phyloP scores from a whole-genome alignment of 2,888 invertebrate genomes.

The Melieria picta region DNA sequence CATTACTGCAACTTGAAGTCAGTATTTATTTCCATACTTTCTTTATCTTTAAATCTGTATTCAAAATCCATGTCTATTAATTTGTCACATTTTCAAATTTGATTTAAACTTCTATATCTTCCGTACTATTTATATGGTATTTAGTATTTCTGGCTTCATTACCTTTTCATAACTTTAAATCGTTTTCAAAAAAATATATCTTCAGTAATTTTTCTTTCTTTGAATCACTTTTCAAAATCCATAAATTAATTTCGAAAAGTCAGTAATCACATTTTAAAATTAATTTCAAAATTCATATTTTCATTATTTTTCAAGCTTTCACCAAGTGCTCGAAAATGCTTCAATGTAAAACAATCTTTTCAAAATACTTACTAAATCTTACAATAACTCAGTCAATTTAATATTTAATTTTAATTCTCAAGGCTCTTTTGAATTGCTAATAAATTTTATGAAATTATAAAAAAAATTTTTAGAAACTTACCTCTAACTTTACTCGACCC shows the following conservation, averaged over 20 bases:
- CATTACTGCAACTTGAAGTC: too few species aligned
- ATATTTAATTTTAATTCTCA: background rate
- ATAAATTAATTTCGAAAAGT: too few species aligned
- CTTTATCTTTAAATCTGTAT: too few species aligned
- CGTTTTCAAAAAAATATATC: background rate
- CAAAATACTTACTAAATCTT: background rate
- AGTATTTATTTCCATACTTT: too few species aligned
- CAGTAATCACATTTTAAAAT: constrained; percentile 16
- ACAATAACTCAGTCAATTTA: background rate
- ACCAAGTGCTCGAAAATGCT: background rate
- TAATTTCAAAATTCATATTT: constrained; percentile 18
- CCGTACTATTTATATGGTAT: too few species aligned
- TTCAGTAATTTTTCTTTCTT: background rate
- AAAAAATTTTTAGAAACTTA: constrained; percentile 41
- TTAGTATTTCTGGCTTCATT: background rate
- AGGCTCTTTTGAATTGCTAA: background rate
- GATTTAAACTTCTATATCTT: too few species aligned
- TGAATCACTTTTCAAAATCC: too few species aligned
- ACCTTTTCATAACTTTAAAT: background rate
- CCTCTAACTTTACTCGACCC: constrained; percentile 58
- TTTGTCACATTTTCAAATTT: too few species aligned
- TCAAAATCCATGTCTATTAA: too few species aligned
- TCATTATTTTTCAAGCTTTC: background rate
- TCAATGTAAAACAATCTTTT: background rate
- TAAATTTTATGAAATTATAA: background rate